Evolutionary conservation across 2,113 vertebrate genomes (phyloP).

Genomic region (Poecile atricapillus): DNA sequence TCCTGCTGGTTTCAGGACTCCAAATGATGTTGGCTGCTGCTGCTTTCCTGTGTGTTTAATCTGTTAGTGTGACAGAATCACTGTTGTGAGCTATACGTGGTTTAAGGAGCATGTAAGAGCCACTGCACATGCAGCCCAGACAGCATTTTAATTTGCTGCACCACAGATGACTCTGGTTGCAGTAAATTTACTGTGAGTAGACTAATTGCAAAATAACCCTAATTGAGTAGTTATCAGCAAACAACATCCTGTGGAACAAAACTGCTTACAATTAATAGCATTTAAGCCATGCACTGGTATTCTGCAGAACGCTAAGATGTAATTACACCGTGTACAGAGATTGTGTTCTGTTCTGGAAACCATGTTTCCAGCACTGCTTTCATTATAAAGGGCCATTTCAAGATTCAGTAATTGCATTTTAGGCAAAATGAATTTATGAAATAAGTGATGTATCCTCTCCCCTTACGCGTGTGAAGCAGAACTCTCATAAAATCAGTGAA

Average conservation of each 20-base stretch:
- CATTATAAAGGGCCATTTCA: not conserved
- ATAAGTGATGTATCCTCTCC: not conserved
- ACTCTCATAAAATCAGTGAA: not conserved
- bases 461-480: not conserved
- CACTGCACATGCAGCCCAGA: conserved; percentile 20
- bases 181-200: conserved; percentile 79
- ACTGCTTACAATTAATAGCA: conserved; percentile 76
- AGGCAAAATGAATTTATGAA: not conserved
- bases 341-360: conserved; percentile 54
- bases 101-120: conserved; percentile 53
- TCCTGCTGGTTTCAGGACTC: not conserved
- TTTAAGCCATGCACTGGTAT: conserved; percentile 70
- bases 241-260: conserved; percentile 76
- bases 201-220: conserved; percentile 82
- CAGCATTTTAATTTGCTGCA: conserved; percentile 62
- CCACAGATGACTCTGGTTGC: conserved; percentile 61
- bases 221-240: conserved; percentile 79
- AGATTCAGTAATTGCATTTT: conserved; percentile 17
- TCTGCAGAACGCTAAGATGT: conserved; percentile 64
- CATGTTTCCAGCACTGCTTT: conserved; percentile 39
- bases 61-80: not conserved
- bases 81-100: not conserved
- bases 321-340: conserved; percentile 66
- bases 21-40: not conserved
- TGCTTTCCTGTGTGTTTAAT: not conserved